Percentiles rank a stretch among this genome's conserved stretches.
phyloP scores from a whole-genome alignment of 2,888 invertebrate genomes.

The Stenotaenia linearis region DNA sequence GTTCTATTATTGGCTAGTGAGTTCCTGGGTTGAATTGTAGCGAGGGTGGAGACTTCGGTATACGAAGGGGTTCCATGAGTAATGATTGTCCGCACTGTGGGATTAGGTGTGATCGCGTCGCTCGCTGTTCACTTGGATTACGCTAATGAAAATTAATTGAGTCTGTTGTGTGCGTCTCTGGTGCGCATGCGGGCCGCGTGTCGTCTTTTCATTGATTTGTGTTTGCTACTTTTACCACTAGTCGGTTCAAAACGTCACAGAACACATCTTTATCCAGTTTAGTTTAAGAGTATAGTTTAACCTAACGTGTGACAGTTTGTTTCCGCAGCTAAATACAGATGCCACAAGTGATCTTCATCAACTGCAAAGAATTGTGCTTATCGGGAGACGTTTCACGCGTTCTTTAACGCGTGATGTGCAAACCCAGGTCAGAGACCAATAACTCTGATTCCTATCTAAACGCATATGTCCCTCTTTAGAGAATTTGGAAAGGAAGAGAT shows the following conservation, averaged over 20 bases:
- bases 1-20: neutral
- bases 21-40: neutral
- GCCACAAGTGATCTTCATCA: neutral
- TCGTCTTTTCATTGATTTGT: slow-evolving; percentile 24
- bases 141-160: slow-evolving; percentile 26
- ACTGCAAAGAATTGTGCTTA: neutral
- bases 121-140: slow-evolving; percentile 26
- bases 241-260: neutral
- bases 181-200: slow-evolving; percentile 18
- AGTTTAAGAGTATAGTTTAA: neutral
- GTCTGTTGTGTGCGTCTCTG: slow-evolving; percentile 12
- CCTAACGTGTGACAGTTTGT: neutral
- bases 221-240: neutral
- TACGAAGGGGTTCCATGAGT: neutral
- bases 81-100: slow-evolving; percentile 26
- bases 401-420: neutral
- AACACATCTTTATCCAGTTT: neutral
- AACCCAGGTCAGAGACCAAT: neutral
- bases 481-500: neutral
- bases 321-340: neutral
- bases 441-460: neutral
- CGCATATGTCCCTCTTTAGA: neutral
- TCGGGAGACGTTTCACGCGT: neutral
- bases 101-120: slow-evolving; percentile 26
- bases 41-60: neutral